Base-by-base conservation (phyloP, 1,140 invertebrate genomes). In the Neodiprion fabricii region DNA sequence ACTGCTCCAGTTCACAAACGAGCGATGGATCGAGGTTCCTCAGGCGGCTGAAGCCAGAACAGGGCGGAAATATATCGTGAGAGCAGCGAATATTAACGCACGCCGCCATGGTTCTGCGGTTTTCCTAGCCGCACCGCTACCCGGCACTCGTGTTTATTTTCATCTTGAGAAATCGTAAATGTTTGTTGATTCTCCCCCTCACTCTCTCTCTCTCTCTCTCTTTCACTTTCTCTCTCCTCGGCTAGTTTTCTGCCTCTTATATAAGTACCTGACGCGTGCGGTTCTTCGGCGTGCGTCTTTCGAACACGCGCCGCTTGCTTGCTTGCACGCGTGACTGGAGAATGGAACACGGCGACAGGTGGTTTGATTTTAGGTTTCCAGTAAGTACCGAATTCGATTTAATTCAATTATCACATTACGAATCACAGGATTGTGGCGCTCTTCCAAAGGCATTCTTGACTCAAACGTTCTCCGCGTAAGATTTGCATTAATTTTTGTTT, bases 91-190 rank as follows among this genome's bases (percentile, higher is more conserved):
- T 17, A 11, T 53, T 11, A 61, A 17, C 53, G 53, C 28, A 40
- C 28, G 53, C n/a, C 28, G 28, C 28, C 28, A 40, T 40, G 5
- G 28, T 40, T 40, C 5, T 40, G 73, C 73, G 68, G 50, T 11
- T 50, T 76, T 68, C 73, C 48, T 78, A 72, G 75, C 74, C 50
- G 72, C 73, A 73, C 73, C 71, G 48, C 76, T 77, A 79, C 79
- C 77, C 73, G 75, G 75, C 76, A 40, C 73, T 74, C 68, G 71
- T 76, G 83, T 81, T 86, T 84, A 86, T 86, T 86, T 85, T 81
- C 81, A 84, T 79, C 81, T 76, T 74, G 70, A 71, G 74, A 79
- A 84, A 84, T 83, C 80, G 78, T 84, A 83, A 85, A 83, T 71
- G 65, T 53, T 70, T 50, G 71, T 73, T 66, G 49, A 48, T 72